phyloP scores from a whole-genome alignment of 2,113 vertebrate species.

The Ia io region DNA sequence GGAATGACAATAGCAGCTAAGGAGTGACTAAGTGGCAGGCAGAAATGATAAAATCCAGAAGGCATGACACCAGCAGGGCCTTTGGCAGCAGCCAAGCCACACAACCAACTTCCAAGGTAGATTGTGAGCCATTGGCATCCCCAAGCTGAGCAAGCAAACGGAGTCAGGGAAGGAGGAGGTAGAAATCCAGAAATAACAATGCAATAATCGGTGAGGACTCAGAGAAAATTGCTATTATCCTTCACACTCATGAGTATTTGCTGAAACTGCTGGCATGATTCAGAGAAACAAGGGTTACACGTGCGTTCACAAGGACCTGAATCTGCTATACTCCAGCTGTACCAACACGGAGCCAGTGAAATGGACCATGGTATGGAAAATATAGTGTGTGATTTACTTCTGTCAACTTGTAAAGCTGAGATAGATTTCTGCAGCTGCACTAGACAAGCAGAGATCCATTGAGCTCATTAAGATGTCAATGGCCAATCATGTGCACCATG shows the following conservation, averaged over 20 bases:
- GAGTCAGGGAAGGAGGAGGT: neutral
- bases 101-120: neutral
- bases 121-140: neutral
- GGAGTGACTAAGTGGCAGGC: neutral
- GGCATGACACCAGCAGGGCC: neutral
- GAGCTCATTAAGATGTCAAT: conserved; percentile 62
- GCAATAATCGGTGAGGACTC: neutral
- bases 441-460: conserved; percentile 12
- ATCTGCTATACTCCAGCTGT: conserved; percentile 61
- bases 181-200: conserved; percentile 15
- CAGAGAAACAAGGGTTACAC: conserved; percentile 4
- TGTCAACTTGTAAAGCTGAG: conserved; percentile 66
- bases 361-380: conserved; percentile 71
- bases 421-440: conserved; percentile 62
- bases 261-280: conserved; percentile 26
- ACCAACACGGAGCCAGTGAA: conserved; percentile 68
- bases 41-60: neutral
- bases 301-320: neutral
- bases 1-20: neutral
- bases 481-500: neutral
- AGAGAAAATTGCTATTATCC: neutral
- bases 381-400: conserved; percentile 66
- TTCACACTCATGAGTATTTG: neutral
- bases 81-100: neutral
- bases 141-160: neutral